A percentile compares a stretch with the other conserved stretches of the same genome.
Conservation (phyloP, 2,888 invertebrate species). For the Acanthosoma haemorrhoidale region DNA sequence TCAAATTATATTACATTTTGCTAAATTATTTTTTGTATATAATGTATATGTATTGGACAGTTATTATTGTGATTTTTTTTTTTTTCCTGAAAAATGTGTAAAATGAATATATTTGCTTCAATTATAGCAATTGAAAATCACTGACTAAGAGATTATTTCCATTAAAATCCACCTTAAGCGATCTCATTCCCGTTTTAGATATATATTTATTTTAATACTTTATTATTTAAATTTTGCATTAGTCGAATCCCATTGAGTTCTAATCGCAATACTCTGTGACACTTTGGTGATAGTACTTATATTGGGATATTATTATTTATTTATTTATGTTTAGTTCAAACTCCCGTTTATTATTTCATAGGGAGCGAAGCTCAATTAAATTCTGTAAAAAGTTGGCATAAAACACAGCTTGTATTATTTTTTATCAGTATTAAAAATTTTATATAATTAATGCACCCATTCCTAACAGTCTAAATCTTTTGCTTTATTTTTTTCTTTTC, state of each 20-base stretch:
- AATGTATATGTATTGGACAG: constrained; percentile 36
- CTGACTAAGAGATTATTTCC: neutral
- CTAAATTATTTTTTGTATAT: constrained; percentile 39
- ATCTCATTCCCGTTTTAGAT: constrained; percentile 7
- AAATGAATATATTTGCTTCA: constrained; percentile 25
- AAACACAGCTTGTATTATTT: constrained; percentile 12
- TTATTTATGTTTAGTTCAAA: neutral
- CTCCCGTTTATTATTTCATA: neutral
- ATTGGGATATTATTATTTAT: constrained; percentile 13
- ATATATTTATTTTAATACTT: neutral
- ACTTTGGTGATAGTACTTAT: constrained; percentile 29
- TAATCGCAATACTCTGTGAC: neutral
- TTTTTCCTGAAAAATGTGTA: constrained; percentile 22
- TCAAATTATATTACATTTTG: constrained; percentile 28
- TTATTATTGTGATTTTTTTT: constrained; percentile 38
- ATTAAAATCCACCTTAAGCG: constrained; percentile 3
- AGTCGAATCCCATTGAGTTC: no score
- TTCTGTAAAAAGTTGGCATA: neutral
- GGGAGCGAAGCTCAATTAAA: neutral
- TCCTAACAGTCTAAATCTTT: neutral
- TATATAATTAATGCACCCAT: constrained; percentile 12
- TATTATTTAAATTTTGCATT: no score
- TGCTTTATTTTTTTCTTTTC: neutral
- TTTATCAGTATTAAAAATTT: constrained; percentile 12
- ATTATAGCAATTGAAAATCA: constrained; percentile 15